These are phyloP conservation scores for Drosophila asahinai DNA, from an alignment of 1,140 invertebrate genomes.

Conservation along the genomic window DNA sequence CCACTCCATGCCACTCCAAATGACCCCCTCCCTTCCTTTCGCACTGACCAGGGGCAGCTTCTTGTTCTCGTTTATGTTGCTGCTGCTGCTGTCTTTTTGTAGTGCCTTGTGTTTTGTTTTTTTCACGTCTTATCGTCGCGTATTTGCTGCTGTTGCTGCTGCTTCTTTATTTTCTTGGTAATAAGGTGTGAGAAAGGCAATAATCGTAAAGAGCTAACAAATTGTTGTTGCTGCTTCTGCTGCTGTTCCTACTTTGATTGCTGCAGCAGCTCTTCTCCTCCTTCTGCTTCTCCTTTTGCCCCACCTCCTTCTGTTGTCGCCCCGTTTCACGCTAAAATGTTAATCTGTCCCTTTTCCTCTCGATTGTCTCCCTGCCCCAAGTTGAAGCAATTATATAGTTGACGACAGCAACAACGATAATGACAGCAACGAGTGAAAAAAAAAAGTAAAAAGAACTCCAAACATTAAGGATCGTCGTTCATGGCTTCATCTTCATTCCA, in stretches of 20 bases:
- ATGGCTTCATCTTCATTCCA: slow-evolving; percentile 49
- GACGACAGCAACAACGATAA: slow-evolving; percentile 34
- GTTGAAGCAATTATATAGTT: slow-evolving; percentile 53
- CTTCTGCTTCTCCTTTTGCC: slow-evolving; percentile 5
- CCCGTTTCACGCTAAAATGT: slow-evolving; percentile 75
- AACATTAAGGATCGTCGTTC: slow-evolving; percentile 21
- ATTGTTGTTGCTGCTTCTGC: slow-evolving; percentile 71
- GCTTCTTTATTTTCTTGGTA: slow-evolving; percentile 83
- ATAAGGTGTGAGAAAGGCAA: slow-evolving; percentile 85
- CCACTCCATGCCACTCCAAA: slow-evolving; percentile 23
- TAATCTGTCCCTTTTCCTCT: slow-evolving; percentile 72
- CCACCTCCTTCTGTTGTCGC: slow-evolving; percentile 20
- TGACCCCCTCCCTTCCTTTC: slow-evolving; percentile 22
- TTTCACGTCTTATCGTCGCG: slow-evolving; percentile 68
- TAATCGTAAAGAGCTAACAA: slow-evolving; percentile 84
- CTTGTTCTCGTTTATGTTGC: slow-evolving; percentile 54
- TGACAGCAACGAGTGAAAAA: slow-evolving; percentile 6
- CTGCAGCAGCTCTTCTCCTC: slow-evolving; percentile 29
- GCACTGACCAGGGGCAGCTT: slow-evolving; percentile 46
- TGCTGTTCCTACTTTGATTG: slow-evolving; percentile 38
- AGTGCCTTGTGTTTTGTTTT: slow-evolving; percentile 40
- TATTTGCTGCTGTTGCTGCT: slow-evolving; percentile 58
- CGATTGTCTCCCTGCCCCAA: slow-evolving; percentile 18
- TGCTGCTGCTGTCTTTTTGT: slow-evolving; percentile 26
- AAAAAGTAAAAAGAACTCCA: background rate